phyloP scores from a whole-genome alignment of 64 coral and sea anemone genomes.

The Montipora sp. region DNA sequence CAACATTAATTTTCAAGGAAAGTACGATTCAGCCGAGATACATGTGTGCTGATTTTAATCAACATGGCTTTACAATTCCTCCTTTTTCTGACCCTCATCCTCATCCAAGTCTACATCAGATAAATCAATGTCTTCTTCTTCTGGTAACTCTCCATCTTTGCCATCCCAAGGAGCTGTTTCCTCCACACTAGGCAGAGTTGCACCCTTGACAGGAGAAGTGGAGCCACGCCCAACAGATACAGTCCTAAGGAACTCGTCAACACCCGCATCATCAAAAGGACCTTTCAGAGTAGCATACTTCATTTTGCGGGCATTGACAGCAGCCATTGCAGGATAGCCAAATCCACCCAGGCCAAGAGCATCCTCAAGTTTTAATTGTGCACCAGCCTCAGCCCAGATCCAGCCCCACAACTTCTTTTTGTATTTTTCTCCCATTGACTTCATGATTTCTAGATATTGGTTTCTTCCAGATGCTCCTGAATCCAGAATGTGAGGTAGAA shows the following conservation, averaged over 20 bases:
- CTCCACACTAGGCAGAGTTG: conserved; percentile 66
- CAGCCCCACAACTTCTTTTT: conserved; percentile 97
- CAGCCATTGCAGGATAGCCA: conserved; percentile 95
- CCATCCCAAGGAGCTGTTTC: conserved; percentile 88
- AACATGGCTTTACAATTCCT: conserved; percentile 69
- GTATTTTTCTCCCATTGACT: conserved; percentile 97
- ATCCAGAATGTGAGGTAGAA: conserved; percentile 93
- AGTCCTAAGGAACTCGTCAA: conserved; percentile 93
- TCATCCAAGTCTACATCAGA: conserved; percentile 97
- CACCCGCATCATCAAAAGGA: conserved; percentile 89
- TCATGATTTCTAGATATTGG: conserved; percentile 84
- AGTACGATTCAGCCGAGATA: neutral
- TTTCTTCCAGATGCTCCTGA: conserved; percentile 93
- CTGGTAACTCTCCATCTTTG: conserved; percentile 94
- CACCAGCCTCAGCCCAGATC: conserved; percentile 95
- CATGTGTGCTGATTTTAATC: neutral
- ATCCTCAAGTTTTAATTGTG: conserved; percentile 89
- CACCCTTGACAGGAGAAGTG: conserved; percentile 75
- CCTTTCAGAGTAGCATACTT: conserved; percentile 83
- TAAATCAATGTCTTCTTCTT: conserved; percentile 94
- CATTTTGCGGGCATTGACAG: conserved; percentile 89
- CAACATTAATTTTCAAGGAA: neutral
- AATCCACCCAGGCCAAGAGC: conserved; percentile 93
- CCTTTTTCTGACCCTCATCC: conserved; percentile 74
- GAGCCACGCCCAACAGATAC: conserved; percentile 92